Evolutionary conservation across 2,797 vertebrate genomes (phyloP), one percentile per base, ranked within the genome.

Genomic region (Lates japonicus): DNA sequence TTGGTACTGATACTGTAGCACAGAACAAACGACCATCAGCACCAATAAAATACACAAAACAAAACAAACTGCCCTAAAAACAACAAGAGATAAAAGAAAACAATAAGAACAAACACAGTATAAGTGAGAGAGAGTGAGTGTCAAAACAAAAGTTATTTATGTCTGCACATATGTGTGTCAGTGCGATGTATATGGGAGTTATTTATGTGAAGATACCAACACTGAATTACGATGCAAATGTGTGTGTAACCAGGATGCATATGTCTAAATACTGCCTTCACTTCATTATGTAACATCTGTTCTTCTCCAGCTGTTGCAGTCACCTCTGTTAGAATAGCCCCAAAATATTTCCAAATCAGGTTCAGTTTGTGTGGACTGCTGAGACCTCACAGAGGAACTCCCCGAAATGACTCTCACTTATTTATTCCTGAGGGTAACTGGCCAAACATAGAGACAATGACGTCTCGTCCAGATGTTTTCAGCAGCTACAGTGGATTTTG

Each of bases 381-480:
- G 55, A 75, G n/a, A 35, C 14, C 48, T 19, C 7, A 11, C 10
- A 31, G 41, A 67, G 58, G 33, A 54, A 74, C 39, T 35, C 31
- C 41, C 71, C 13, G 0, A n/a, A 31, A 22, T 1, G 49, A 55
- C 48, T 61, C 52, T 59, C 52, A 0, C 5, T 37, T 51, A 37
- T 71, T 71, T 54, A 58, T 52, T 63, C 41, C 48, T 19, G 39
- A 46, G 25, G 17, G 48, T 2, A 44, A 22, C 19, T 0, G 14
- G 60, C 44, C 54, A 35, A 70, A 42, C 3, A 1, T 2, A 22
- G 13, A 61, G 19, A 20, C 9, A 31, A 3, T 22, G 60, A 67
- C 39, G 9, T 70, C 65, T 41, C 44, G 0, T 63, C 67, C 81
- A 79, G 71, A 83, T 79, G 81, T 79, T 62, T 79, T 14, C 59